phyloP scores from a whole-genome alignment of 2,888 invertebrate genomes.

The Lasioglossum leucozonium region DNA sequence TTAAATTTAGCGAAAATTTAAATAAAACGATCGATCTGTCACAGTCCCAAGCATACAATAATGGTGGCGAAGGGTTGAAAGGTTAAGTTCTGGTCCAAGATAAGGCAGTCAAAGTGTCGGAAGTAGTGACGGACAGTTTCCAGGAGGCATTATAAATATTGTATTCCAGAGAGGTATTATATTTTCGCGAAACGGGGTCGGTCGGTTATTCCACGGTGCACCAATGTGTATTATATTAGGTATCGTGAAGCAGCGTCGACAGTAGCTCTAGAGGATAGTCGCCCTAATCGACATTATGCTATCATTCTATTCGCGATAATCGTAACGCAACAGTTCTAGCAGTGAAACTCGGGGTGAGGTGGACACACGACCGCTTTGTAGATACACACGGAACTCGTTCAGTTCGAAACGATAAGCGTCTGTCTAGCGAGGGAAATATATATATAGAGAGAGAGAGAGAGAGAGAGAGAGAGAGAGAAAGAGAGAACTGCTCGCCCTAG shows the following conservation, averaged over 20 bases:
- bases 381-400: conserved; percentile 64
- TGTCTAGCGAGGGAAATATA: not conserved
- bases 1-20: not conserved
- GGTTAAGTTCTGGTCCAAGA: not conserved
- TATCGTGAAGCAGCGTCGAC: conserved; percentile 31
- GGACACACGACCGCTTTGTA: conserved; percentile 63
- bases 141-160: not conserved
- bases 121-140: not conserved
- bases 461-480: not conserved
- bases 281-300: conserved; percentile 49
- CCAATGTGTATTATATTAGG: conserved; percentile 59
- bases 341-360: conserved; percentile 46
- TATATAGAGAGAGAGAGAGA: not conserved
- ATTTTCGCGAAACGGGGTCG: not conserved
- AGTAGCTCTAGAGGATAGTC: conserved; percentile 35
- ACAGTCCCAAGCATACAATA: not conserved
- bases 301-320: conserved; percentile 52
- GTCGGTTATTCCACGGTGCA: conserved; percentile 31
- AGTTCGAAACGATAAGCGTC: conserved; percentile 56
- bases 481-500: conserved; percentile 43
- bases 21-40: not conserved
- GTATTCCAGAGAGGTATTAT: not conserved
- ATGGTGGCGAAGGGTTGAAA: not conserved
- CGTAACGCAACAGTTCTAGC: conserved; percentile 49
- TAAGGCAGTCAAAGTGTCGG: conserved; percentile 9